Percentiles rank a stretch among this genome's conserved stretches.
Conservation (phyloP, 2,888 invertebrate species). For the Diplazon laetatorius region DNA sequence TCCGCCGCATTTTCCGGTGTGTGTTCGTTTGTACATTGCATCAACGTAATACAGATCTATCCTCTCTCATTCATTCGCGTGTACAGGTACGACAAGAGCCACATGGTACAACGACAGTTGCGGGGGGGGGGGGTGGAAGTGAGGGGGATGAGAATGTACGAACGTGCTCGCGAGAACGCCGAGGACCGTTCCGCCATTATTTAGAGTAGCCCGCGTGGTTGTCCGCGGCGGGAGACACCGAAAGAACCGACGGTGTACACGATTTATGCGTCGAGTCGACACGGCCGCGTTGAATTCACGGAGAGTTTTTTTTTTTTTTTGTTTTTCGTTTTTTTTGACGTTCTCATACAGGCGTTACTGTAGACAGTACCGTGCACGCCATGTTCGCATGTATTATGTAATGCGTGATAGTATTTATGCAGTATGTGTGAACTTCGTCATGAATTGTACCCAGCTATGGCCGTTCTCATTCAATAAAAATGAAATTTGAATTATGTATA, state of each 20-base stretch:
- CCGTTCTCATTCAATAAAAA: too few relatives aligned
- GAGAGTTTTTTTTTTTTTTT: conserved; percentile 22
- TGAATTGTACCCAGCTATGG: neutral
- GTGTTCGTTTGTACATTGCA: conserved; percentile 57
- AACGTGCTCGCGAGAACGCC: conserved; percentile 51
- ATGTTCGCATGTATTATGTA: conserved; percentile 17
- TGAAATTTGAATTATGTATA: too few relatives aligned
- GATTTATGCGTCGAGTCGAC: conserved; percentile 63
- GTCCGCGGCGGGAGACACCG: conserved; percentile 44
- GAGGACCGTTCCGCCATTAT: conserved; percentile 68
- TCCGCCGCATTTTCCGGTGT: conserved; percentile 1
- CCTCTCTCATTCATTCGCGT: conserved; percentile 56
- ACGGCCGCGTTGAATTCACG: conserved; percentile 34
- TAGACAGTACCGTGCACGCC: conserved; percentile 1
- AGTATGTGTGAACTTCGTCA: conserved; percentile 7
- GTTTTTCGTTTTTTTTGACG: conserved; percentile 11
- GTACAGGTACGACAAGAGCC: conserved; percentile 33
- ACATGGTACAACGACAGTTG: conserved; percentile 3
- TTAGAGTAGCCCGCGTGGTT: conserved; percentile 68
- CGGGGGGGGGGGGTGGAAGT: conserved; percentile 45
- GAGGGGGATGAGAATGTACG: conserved; percentile 38
- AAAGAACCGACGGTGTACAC: conserved; percentile 54
- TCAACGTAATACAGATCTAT: conserved; percentile 62
- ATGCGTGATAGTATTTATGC: conserved; percentile 22
- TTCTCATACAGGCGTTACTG: conserved; percentile 43